Base-by-base conservation (phyloP, 2,113 vertebrate genomes). In the Etheostoma cragini region DNA sequence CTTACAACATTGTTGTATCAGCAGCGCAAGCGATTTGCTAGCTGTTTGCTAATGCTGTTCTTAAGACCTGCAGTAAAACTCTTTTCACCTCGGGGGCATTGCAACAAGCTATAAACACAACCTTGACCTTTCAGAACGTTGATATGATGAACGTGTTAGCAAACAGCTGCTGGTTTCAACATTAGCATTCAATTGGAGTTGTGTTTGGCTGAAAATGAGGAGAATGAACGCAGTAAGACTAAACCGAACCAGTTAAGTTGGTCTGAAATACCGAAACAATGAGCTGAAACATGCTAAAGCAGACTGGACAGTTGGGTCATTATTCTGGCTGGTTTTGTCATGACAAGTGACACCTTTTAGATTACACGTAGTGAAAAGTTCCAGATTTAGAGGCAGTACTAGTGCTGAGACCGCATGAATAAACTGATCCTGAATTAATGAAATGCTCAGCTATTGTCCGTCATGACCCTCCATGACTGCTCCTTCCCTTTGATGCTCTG, bases 401-500 rank as follows among this genome's bases (percentile, higher is more conserved):
- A 56, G 26, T 47, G 71, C 46, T 46, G 46, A 45, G 47, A 57
- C 58, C 67, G 10, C 7, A 82, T 67, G 45, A 66, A 84, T 79
- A 56, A 76, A 62, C 46, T 47, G 61, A 47, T 76, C 22, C 24
- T 49, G 5, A 22, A 79, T 64, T 38, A 47, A n/a, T 52, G 46
- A 84, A 83, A 33, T 46, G 46, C 75, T 72, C 46, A 47, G 53
- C 21, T 66, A 70, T 71, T 66, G 26, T 52, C 42, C 21, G 14
- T 72, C 50, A 26, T 76, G 16, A 1, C 60, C 56, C 60, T 73
- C 49, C 58, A 24, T 46, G 80, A 45, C 16, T 45, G 62, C 77
- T 54, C 46, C 42, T 66, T 24, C 26, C 16, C 73, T 79, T 70
- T 22, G 22, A 38, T 16, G 33, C 57, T 70, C 71, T 42, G 8